Evolutionary conservation across 2,888 invertebrate species (phyloP).

Genomic region (Athetis lepigone): DNA sequence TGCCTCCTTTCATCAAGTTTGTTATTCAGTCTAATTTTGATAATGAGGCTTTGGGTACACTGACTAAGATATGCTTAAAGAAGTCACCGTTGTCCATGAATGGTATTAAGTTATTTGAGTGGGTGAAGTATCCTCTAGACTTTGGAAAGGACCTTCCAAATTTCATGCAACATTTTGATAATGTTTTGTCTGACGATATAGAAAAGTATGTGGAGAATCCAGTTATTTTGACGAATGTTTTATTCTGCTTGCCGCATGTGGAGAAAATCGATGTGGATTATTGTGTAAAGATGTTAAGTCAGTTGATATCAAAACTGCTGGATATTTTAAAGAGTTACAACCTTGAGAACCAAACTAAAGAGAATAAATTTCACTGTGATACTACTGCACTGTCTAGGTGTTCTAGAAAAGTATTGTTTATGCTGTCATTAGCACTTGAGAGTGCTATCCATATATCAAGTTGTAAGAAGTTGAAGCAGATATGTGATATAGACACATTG

Average conservation of each 20-base stretch:
- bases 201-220: slow-evolving; percentile 81
- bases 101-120: slow-evolving; percentile 91
- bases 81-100: slow-evolving; percentile 92
- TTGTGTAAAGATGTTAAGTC: slow-evolving; percentile 75
- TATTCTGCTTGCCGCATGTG: slow-evolving; percentile 91
- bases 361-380: slow-evolving; percentile 78
- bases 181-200: slow-evolving; percentile 76
- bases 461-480: slow-evolving; percentile 83
- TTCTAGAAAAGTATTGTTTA: slow-evolving; percentile 87
- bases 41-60: slow-evolving; percentile 89
- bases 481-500: slow-evolving; percentile 83
- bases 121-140: slow-evolving; percentile 93
- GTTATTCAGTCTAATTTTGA: slow-evolving; percentile 90
- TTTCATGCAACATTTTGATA: slow-evolving; percentile 82
- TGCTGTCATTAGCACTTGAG: slow-evolving; percentile 91
- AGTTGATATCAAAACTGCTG: slow-evolving; percentile 77
- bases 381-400: slow-evolving; percentile 75
- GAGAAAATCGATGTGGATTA: slow-evolving; percentile 82
- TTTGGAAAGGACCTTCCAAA: slow-evolving; percentile 83
- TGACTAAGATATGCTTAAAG: slow-evolving; percentile 92
- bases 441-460: slow-evolving; percentile 90
- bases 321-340: slow-evolving; percentile 75
- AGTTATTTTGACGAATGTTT: slow-evolving; percentile 83
- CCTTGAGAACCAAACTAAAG: slow-evolving; percentile 73
- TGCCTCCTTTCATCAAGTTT: slow-evolving; percentile 92